phyloP scores from a whole-genome alignment of 2,113 vertebrate species.

The Eretmochelys imbricata region DNA sequence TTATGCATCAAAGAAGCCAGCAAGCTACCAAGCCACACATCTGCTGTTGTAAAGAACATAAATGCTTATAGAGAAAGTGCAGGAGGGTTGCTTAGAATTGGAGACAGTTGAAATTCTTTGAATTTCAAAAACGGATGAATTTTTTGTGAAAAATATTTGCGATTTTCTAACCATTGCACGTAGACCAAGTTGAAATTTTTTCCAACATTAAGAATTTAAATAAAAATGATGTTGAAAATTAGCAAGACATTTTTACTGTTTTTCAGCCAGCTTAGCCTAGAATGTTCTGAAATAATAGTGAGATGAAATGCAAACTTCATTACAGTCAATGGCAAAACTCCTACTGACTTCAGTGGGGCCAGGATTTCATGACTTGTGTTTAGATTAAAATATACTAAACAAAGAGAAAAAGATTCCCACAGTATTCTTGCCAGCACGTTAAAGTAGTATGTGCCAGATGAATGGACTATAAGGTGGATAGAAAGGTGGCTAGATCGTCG shows the following conservation, averaged over 20 bases:
- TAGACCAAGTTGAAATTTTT: background rate
- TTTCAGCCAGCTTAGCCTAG: conserved; percentile 43
- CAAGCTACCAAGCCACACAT: rapidly evolving
- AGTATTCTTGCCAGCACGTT: too few relatives aligned
- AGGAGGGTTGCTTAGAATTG: background rate
- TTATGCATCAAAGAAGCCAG: background rate
- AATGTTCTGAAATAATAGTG: conserved; percentile 48
- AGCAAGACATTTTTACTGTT: background rate
- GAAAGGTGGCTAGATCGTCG: too few relatives aligned
- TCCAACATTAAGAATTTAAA: background rate
- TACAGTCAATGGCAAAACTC: background rate
- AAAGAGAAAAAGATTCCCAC: background rate
- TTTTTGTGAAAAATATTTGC: background rate
- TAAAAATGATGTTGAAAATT: background rate
- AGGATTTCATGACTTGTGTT: conserved; percentile 53
- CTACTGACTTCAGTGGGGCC: conserved; percentile 56
- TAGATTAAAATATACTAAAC: background rate
- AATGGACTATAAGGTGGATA: too few relatives aligned
- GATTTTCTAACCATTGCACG: background rate
- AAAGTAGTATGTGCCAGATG: too few relatives aligned
- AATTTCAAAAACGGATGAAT: background rate
- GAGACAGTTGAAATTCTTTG: background rate
- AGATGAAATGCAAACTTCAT: background rate
- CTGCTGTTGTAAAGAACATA: background rate
- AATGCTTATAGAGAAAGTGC: background rate